Evolutionary conservation across 2,888 invertebrate genomes (phyloP), one percentile per base, ranked within the genome.

Genomic region (Gastracanthus pulcherrimus): DNA sequence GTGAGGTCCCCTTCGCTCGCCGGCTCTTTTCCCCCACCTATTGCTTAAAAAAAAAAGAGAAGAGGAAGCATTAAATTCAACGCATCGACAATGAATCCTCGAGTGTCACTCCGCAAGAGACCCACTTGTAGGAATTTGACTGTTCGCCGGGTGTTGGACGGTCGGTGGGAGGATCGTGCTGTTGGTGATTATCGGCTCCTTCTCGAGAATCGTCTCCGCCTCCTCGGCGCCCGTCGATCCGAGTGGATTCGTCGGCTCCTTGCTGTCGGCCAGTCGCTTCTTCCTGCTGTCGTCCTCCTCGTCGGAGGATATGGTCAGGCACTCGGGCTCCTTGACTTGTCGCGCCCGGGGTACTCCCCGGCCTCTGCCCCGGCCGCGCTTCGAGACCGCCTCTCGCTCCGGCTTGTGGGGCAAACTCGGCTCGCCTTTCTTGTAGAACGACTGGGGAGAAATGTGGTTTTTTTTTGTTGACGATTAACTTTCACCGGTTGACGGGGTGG

Each of bases 291-390:
- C 90, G 71, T 92, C 92, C 80, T 92, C 92, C 72, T 92, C 92
- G 66, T 92, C 92, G 7, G 92, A 92, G 1, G 92, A 92, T 86
- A 92, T 90, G 13, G 92, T 92, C 74, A 92, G 86, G 83, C 91
- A 92, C 83, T 91, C 92, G 86, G 91, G 91, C 80, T 92, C 92
- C 86, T 91, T 91, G 67, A 89, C 82, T 84, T 85, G 88, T 86
- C 86, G 88, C 69, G 87, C 29, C 83, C 84, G 76, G n/a, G 84
- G 70, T 13, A 84, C 58, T 51, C 86, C 87, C 34, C 87, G 85
- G 62, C 87, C 87, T 80, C 86, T 86, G 36, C 86, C 88, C 72
- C 85, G 83, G 34, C 84, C 84, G 29, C 89, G 87, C 75, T 87
- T 89, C 34, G 85, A 77, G 36, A 83, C 70, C 19, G 80, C 45